phyloP scores from a whole-genome alignment of 2,797 vertebrate species.

The Malacoraja senta region DNA sequence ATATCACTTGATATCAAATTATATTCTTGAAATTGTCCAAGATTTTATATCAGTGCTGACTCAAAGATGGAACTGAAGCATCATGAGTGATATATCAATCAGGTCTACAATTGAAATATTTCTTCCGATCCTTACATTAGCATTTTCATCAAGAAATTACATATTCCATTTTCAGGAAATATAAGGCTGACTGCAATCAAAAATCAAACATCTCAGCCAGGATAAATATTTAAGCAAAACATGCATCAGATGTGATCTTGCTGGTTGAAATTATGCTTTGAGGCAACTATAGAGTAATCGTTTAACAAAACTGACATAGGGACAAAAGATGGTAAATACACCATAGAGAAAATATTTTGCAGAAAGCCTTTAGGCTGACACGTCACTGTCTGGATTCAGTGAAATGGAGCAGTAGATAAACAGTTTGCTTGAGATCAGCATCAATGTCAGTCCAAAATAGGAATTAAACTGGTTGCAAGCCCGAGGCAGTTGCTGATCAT shows the following conservation, averaged over 20 bases:
- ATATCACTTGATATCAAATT: not conserved
- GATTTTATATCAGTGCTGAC: not conserved
- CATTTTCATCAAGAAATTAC: not conserved
- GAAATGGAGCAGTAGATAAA: not conserved
- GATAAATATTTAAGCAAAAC: not conserved
- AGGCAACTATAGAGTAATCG: not conserved
- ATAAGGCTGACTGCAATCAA: not conserved
- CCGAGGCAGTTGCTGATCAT: not conserved
- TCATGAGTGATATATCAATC: not conserved
- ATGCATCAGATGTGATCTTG: not conserved
- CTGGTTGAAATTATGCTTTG: not conserved
- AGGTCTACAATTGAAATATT: not conserved
- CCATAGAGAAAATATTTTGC: not conserved
- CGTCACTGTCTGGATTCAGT: not conserved
- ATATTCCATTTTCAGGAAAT: not conserved
- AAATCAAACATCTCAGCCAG: not conserved
- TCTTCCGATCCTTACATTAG: not conserved
- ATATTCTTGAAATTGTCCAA: not conserved
- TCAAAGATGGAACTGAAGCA: not conserved
- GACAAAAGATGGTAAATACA: not conserved
- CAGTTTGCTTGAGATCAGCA: not conserved
- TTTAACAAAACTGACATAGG: not conserved
- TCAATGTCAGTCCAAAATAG: not conserved
- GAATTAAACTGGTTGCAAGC: not conserved
- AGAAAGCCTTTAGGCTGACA: not conserved